Evolutionary conservation across 2,113 vertebrate species (phyloP).

Genomic region (Chloropsis hardwickii): DNA sequence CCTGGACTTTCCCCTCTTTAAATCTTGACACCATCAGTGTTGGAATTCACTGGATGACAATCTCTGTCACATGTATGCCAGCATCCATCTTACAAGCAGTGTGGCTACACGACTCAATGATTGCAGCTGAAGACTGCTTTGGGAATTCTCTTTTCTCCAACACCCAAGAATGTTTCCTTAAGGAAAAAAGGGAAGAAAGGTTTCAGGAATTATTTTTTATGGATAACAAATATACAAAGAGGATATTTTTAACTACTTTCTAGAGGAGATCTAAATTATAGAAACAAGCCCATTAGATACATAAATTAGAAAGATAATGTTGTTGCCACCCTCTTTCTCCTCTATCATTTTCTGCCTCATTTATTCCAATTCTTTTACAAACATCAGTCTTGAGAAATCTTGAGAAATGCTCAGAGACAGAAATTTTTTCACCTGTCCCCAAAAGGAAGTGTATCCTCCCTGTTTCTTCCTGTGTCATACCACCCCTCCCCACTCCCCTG

Average conservation of each 20-base stretch:
- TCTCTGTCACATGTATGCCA: neutral
- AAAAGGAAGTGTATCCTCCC: neutral
- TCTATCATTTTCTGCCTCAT: neutral
- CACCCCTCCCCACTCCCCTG: neutral
- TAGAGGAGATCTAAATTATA: neutral
- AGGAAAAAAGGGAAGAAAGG: neutral
- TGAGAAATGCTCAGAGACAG: neutral
- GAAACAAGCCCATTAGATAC: neutral
- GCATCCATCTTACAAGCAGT: neutral
- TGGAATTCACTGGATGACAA: neutral
- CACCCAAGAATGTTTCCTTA: neutral
- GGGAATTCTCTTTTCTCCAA: neutral
- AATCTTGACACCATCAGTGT: neutral
- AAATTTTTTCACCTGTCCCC: neutral
- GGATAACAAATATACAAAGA: neutral
- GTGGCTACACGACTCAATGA: accelerated
- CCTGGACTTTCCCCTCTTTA: neutral
- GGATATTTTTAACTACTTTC: neutral
- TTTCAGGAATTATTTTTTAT: neutral
- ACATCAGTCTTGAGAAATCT: neutral
- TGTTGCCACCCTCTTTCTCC: neutral
- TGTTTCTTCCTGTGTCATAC: neutral
- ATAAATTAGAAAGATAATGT: neutral
- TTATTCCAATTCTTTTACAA: neutral
- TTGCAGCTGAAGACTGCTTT: neutral